A percentile compares a stretch with the other conserved stretches of the same genome.
Evolutionary conservation across 2,113 vertebrate species (phyloP).

Genomic region (Protomyctophum bolini): DNA sequence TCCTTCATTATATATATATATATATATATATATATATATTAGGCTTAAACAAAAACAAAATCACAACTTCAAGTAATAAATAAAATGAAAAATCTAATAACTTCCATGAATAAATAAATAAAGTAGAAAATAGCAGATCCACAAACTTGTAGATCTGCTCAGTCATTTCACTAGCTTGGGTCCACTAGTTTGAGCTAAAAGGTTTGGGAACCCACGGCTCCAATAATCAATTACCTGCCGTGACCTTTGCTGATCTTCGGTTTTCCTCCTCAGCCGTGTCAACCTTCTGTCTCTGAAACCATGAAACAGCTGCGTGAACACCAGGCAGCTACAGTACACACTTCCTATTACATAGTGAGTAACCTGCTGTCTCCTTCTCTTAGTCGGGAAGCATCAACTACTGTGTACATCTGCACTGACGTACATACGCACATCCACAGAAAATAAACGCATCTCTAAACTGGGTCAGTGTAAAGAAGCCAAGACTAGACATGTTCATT

Average conservation of each 20-base stretch:
- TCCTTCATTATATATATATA: too few species aligned
- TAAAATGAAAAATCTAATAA: too few species aligned
- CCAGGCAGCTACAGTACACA: conserved; percentile 12
- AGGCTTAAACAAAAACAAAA: too few species aligned
- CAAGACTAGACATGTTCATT: conserved; percentile 24
- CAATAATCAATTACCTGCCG: conserved; percentile 81
- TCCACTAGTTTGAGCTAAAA: too few species aligned
- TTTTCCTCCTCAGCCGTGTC: conserved; percentile 79
- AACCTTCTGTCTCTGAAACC: conserved; percentile 85
- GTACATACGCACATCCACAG: conserved; percentile 20
- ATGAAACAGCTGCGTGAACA: conserved; percentile 39
- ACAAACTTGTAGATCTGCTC: too few species aligned
- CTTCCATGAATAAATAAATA: too few species aligned
- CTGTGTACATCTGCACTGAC: conserved; percentile 12
- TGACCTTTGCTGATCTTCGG: conserved; percentile 66
- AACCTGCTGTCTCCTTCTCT: conserved; percentile 59
- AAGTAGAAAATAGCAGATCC: too few species aligned
- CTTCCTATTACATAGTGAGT: conserved; percentile 14
- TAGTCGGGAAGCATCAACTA: conserved; percentile 35
- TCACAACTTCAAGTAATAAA: neutral
- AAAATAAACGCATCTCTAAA: conserved; percentile 22
- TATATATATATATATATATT: too few species aligned
- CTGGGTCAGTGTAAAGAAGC: conserved; percentile 35
- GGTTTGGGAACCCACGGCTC: too few species aligned
- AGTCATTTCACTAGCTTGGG: too few species aligned